Conservation (phyloP, 35 echinoderm and acorn worm genomes). For the Patiria miniata region DNA sequence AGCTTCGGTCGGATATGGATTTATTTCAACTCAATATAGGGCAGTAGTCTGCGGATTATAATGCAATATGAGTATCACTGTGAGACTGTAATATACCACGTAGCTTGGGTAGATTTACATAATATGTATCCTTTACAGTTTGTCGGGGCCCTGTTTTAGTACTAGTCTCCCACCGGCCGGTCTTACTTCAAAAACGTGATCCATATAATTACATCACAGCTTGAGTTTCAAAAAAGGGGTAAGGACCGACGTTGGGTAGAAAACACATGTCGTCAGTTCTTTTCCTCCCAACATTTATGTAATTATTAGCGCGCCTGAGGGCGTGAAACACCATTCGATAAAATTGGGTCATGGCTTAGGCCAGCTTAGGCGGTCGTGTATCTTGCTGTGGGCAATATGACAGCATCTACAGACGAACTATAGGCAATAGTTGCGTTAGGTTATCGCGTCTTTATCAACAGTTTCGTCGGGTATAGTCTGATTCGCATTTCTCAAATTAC, state of each 20-base stretch:
- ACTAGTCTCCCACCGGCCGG: neutral
- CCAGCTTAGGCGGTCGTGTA: neutral
- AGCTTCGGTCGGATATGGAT: too few relatives aligned
- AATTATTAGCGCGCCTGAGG: conserved; percentile 10
- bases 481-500: too few relatives aligned
- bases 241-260: neutral
- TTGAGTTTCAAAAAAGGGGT: neutral
- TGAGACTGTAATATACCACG: neutral
- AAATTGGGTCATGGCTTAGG: conserved; percentile 13
- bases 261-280: neutral
- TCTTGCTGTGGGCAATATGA: too few relatives aligned
- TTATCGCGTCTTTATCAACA: too few relatives aligned
- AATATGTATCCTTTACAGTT: conserved; percentile 11
- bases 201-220: neutral
- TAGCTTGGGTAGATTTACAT: neutral
- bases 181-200: neutral
- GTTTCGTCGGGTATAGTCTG: too few relatives aligned
- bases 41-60: too few relatives aligned
- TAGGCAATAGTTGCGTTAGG: too few relatives aligned
- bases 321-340: neutral
- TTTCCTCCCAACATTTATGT: neutral
- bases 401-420: too few relatives aligned
- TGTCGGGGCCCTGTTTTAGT: neutral
- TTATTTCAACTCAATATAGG: too few relatives aligned
- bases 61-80: neutral